These are phyloP conservation scores for Microctenopoma stevenorrisi DNA, from an alignment of 2,797 vertebrate genomes.

Conservation along the genomic window DNA sequence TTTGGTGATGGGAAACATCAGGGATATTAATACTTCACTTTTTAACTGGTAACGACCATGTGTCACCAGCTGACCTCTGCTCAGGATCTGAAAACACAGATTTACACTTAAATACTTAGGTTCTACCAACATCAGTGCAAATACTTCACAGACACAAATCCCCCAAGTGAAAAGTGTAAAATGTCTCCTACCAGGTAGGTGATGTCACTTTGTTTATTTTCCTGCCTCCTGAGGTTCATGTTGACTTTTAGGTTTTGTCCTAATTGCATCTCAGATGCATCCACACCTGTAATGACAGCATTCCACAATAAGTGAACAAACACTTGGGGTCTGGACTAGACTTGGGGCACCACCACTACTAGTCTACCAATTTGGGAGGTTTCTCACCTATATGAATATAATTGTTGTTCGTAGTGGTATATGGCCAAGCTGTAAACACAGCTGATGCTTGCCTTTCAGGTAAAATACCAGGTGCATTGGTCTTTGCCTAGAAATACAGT, in stretches of 20 bases:
- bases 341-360: too few relatives aligned
- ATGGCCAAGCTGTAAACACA: constrained; percentile 75
- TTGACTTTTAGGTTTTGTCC: constrained; percentile 77
- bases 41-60: constrained; percentile 46
- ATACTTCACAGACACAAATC: background rate
- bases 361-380: too few relatives aligned
- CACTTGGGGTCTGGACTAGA: too few relatives aligned
- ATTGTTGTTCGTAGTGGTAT: constrained; percentile 73
- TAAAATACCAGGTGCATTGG: constrained; percentile 40
- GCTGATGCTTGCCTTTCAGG: constrained; percentile 68
- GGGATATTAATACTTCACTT: constrained; percentile 77
- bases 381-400: constrained; percentile 80
- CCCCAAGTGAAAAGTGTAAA: background rate
- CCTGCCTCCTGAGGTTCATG: constrained; percentile 67
- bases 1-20: constrained; percentile 72
- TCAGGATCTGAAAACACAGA: constrained; percentile 79
- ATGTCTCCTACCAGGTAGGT: constrained; percentile 86
- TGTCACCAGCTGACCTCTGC: constrained; percentile 83
- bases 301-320: too few relatives aligned
- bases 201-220: constrained; percentile 62
- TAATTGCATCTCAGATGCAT: constrained; percentile 59
- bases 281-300: constrained; percentile 49
- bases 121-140: too few relatives aligned
- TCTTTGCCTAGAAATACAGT: constrained; percentile 72
- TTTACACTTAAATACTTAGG: background rate